A percentile compares a stretch with the other conserved stretches of the same genome.
Evolutionary conservation across 2,113 vertebrate species (phyloP).

Genomic region (Aptenodytes forsteri): DNA sequence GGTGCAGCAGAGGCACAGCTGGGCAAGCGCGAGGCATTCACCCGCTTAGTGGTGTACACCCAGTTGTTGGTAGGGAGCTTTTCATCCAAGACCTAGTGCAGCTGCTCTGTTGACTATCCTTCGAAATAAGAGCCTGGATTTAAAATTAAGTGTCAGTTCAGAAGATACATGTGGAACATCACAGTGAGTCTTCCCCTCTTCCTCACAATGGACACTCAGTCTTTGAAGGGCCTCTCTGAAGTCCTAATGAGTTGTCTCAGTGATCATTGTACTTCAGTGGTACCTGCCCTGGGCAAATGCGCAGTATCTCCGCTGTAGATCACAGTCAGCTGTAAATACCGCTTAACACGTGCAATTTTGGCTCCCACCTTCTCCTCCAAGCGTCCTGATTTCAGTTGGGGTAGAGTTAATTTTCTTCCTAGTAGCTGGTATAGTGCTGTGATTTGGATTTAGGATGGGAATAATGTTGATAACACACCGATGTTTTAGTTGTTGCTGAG

Average conservation of each 20-base stretch:
- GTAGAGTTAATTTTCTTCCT: no score
- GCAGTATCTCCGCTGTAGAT: fast-evolving
- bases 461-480: no score
- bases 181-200: neutral
- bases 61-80: neutral
- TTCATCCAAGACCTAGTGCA: fast-evolving
- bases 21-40: fast-evolving
- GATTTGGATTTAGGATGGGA: no score
- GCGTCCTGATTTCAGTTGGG: no score
- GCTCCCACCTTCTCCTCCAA: neutral
- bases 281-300: no score
- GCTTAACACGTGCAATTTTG: neutral
- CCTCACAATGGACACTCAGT: neutral
- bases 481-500: no score
- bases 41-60: neutral
- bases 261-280: neutral
- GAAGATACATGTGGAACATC: neutral
- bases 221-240: neutral
- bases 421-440: no score
- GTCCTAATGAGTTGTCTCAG: neutral
- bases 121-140: neutral
- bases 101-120: neutral
- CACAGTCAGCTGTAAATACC: neutral
- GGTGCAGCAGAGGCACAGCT: neutral
- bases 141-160: neutral